Percentiles rank a stretch among this genome's conserved stretches.
phyloP scores from a whole-genome alignment of 2,113 vertebrate genomes.

The Calyptommatus sinebrachiatus region DNA sequence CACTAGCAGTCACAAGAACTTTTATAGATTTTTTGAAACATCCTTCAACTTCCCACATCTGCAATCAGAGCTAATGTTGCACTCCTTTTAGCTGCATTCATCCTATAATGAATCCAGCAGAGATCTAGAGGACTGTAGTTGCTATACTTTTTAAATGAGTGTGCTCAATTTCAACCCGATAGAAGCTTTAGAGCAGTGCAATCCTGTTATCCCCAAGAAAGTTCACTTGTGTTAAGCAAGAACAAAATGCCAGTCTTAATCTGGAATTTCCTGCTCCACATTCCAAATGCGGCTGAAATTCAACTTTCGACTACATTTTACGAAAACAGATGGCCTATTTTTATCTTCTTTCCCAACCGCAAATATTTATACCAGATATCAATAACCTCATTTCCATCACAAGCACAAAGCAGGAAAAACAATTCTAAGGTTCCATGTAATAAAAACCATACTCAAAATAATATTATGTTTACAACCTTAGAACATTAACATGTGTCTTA shows the following conservation, averaged over 20 bases:
- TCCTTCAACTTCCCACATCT: not conserved
- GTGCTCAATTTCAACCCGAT: not conserved
- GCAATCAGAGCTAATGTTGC: not conserved
- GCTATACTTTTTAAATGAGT: not conserved
- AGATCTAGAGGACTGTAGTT: not conserved
- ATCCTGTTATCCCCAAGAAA: not conserved
- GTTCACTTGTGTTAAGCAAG: not conserved
- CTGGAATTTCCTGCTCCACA: conserved; percentile 30
- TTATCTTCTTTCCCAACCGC: conserved; percentile 25
- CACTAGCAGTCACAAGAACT: no score
- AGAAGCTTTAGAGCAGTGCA: not conserved
- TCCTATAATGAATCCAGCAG: not conserved
- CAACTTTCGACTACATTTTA: conserved; percentile 5
- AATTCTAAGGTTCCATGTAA: not conserved
- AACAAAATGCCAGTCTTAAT: not conserved
- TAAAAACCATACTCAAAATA: not conserved
- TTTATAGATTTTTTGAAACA: not conserved
- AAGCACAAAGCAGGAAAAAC: not conserved
- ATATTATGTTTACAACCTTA: not conserved
- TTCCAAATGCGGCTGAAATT: not conserved
- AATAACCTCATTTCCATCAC: not conserved
- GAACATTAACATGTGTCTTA: not conserved
- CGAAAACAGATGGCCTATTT: conserved; percentile 38
- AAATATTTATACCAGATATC: accelerated
- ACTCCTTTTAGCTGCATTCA: not conserved